phyloP scores from a whole-genome alignment of 2,113 vertebrate genomes.

The Nettapus auritus region DNA sequence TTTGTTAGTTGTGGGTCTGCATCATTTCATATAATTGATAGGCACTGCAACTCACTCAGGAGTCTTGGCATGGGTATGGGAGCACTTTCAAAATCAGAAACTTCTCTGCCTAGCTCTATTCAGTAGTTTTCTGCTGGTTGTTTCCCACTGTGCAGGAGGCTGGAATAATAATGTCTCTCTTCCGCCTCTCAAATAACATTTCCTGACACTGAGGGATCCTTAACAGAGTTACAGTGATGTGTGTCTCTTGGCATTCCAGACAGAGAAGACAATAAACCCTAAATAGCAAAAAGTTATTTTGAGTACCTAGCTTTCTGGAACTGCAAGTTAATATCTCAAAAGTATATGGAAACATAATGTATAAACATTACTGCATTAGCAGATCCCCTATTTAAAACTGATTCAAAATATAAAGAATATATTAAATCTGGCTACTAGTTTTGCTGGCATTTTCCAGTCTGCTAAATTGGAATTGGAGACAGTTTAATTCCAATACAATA shows the following conservation, averaged over 20 bases:
- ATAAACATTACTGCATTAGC: constrained; percentile 7
- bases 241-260: background rate
- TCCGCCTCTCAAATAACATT: background rate
- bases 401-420: constrained; percentile 46
- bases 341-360: background rate
- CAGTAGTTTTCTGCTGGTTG: background rate
- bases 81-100: background rate
- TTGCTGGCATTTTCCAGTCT: constrained; percentile 47
- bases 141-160: background rate
- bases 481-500: constrained; percentile 30
- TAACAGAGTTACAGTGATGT: background rate
- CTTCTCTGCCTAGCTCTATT: background rate
- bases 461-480: constrained; percentile 36
- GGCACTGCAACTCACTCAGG: background rate
- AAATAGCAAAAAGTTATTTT: background rate
- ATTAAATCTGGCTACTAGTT: constrained; percentile 41
- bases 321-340: background rate
- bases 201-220: background rate
- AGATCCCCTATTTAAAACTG: constrained; percentile 24
- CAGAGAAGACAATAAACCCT: constrained; percentile 16
- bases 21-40: background rate
- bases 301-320: background rate
- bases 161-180: background rate
- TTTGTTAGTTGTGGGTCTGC: background rate
- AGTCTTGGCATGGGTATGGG: background rate